Evolutionary conservation across 2,113 vertebrate genomes (phyloP).

Genomic region (Pituophis catenifer): DNA sequence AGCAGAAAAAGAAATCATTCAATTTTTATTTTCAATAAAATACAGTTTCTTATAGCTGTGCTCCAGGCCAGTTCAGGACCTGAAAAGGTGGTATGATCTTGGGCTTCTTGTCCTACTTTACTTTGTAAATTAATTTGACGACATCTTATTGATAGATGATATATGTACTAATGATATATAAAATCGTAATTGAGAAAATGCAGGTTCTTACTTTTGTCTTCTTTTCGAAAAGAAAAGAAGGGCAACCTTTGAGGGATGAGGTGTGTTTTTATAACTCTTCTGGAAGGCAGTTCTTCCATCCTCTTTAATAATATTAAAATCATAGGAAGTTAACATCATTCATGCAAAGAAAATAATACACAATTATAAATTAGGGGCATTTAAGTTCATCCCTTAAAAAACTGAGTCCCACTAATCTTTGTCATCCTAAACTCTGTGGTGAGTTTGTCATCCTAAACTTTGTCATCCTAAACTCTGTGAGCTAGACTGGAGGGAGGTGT

Average conservation of each 20-base stretch:
- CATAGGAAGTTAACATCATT: not conserved
- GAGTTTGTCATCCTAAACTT: no score
- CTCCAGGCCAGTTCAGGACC: not conserved
- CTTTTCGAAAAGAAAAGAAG: conserved; percentile 7
- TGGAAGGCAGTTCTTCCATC: conserved; percentile 2
- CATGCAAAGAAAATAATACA: not conserved
- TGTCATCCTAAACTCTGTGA: not conserved
- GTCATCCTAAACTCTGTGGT: not conserved
- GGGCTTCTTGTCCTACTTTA: not conserved
- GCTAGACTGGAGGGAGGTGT: not conserved
- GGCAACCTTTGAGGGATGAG: not conserved
- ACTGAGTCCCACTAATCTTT: not conserved
- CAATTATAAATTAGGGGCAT: not conserved
- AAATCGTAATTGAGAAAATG: not conserved
- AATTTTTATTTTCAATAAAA: not conserved
- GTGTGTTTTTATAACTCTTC: not conserved
- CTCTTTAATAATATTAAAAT: not conserved
- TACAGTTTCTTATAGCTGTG: not conserved
- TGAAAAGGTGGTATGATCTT: not conserved
- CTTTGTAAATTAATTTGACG: not conserved
- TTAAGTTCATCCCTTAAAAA: not conserved
- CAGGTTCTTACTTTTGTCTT: not conserved
- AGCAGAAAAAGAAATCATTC: not conserved
- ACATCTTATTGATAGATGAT: not conserved
- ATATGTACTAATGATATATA: not conserved